Evolutionary conservation across 2,797 vertebrate species (phyloP).

Genomic region (Oreochromis mossambicus): DNA sequence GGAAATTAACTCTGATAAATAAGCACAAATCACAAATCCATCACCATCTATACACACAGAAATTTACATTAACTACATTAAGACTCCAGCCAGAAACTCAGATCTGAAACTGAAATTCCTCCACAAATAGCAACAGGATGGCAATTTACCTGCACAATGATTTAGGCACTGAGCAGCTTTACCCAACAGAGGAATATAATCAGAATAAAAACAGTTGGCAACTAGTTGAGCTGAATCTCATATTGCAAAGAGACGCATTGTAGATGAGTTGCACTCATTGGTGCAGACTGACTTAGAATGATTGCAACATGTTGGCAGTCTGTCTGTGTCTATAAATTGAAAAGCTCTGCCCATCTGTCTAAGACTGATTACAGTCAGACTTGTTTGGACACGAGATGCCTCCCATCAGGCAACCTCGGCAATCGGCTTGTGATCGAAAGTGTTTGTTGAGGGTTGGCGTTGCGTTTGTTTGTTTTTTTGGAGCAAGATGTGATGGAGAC

Average conservation of each 20-base stretch:
- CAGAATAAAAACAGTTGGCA: background rate
- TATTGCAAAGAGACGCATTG: background rate
- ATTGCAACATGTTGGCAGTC: background rate
- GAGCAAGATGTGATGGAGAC: background rate
- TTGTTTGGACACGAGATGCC: background rate
- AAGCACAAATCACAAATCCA: background rate
- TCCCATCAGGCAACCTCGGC: background rate
- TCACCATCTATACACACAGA: background rate
- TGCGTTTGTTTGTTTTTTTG: background rate
- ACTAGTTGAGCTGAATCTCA: background rate
- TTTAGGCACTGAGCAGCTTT: background rate
- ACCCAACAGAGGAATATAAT: background rate
- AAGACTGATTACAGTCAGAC: background rate
- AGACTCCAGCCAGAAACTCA: background rate
- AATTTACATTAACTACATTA: background rate
- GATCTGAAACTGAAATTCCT: background rate
- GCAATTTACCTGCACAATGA: background rate
- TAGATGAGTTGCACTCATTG: background rate
- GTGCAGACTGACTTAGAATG: background rate
- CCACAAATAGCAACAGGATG: background rate
- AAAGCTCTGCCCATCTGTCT: background rate
- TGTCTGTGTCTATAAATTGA: background rate
- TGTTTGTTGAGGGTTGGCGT: background rate
- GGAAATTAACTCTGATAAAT: background rate
- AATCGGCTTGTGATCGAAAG: background rate